phyloP scores from a whole-genome alignment of 2,113 vertebrate genomes.

The Micromys minutus region DNA sequence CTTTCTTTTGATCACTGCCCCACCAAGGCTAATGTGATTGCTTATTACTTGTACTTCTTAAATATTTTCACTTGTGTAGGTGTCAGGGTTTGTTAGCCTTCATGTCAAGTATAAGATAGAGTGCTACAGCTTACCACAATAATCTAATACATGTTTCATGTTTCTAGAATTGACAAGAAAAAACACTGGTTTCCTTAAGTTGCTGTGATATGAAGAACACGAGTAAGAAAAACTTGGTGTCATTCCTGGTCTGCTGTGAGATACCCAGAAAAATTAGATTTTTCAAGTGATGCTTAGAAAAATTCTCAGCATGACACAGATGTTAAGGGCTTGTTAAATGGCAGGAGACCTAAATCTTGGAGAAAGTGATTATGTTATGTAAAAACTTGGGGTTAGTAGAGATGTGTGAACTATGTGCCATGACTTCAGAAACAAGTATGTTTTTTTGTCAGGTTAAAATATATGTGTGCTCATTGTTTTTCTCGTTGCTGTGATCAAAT shows the following conservation, averaged over 20 bases:
- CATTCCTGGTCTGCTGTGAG: background rate
- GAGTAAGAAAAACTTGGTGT: background rate
- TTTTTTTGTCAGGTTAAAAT: background rate
- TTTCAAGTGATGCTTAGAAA: background rate
- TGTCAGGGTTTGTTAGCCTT: background rate
- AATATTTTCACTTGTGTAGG: background rate
- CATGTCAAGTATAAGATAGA: background rate
- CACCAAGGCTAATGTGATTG: background rate
- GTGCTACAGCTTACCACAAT: accelerated
- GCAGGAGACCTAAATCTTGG: background rate
- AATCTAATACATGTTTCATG: background rate
- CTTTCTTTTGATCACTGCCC: background rate
- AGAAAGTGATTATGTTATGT: background rate
- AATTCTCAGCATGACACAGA: background rate
- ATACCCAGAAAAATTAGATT: background rate
- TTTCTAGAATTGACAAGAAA: background rate
- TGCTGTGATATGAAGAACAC: background rate
- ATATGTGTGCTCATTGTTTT: background rate
- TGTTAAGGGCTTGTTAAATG: background rate
- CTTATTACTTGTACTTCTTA: background rate
- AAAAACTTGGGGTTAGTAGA: background rate
- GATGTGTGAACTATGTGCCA: background rate
- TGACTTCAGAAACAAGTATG: background rate
- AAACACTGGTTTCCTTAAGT: background rate
- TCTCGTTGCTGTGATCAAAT: background rate